phyloP scores from a whole-genome alignment of 2,888 invertebrate species.

The Xestia c-nigrum region DNA sequence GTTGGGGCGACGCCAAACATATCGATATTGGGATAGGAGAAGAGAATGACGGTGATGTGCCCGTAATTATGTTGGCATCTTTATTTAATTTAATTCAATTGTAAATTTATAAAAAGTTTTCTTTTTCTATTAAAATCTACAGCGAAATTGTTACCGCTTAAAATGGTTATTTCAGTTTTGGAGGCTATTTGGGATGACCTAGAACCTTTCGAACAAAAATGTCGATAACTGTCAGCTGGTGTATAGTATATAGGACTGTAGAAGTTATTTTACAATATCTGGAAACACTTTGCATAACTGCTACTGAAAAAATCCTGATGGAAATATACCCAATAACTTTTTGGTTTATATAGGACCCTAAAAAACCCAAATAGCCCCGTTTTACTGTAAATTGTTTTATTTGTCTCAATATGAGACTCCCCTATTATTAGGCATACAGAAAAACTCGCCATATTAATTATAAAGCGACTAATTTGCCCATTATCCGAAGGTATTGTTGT shows the following conservation, averaged over 20 bases:
- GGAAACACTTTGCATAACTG: too few relatives aligned
- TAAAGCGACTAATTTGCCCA: conserved; percentile 36
- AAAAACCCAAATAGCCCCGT: too few relatives aligned
- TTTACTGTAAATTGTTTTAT: not conserved
- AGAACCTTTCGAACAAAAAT: too few relatives aligned
- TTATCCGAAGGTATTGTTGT: conserved; percentile 49
- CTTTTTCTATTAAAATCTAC: not conserved
- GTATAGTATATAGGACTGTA: too few relatives aligned
- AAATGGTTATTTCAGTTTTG: too few relatives aligned
- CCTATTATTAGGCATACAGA: not conserved
- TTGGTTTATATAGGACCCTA: too few relatives aligned
- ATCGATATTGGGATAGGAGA: not conserved
- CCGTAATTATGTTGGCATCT: not conserved
- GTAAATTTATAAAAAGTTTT: not conserved
- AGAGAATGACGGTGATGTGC: not conserved
- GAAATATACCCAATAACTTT: too few relatives aligned
- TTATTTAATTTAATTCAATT: not conserved
- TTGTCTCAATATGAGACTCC: not conserved
- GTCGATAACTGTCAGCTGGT: too few relatives aligned
- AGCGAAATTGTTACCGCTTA: not conserved
- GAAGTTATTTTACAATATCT: too few relatives aligned
- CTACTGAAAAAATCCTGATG: too few relatives aligned
- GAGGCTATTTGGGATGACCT: too few relatives aligned
- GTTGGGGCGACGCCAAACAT: not conserved
- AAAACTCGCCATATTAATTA: conserved; percentile 29